phyloP scores from a whole-genome alignment of 1,140 invertebrate species.

The Zaprionus gabonicus region DNA sequence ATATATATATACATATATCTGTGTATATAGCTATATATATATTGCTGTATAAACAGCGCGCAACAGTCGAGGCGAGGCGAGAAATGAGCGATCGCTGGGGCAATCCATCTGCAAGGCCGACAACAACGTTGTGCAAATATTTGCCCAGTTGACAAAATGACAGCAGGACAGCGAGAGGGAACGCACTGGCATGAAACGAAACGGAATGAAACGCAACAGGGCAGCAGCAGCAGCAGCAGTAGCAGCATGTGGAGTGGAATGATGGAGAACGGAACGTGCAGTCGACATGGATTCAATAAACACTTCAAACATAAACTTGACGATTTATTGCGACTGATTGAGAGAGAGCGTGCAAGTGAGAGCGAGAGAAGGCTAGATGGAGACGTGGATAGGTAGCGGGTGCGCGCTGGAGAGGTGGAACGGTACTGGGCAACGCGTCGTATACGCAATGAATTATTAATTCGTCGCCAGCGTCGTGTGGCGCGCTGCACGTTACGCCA shows the following conservation, averaged over 20 bases:
- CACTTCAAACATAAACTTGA: slow-evolving; percentile 81
- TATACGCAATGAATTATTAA: slow-evolving; percentile 83
- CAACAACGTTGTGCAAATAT: slow-evolving; percentile 55
- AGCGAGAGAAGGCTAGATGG: background rate
- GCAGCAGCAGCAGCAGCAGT: too few species aligned
- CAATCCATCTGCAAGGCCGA: slow-evolving; percentile 12
- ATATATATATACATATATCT: background rate
- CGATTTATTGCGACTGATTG: slow-evolving; percentile 72
- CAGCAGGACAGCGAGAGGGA: background rate
- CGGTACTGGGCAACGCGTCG: slow-evolving; percentile 66
- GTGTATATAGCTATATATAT: slow-evolving; percentile 13
- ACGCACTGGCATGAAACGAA: slow-evolving; percentile 3
- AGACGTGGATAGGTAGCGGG: too few species aligned
- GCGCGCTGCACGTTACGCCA: slow-evolving; percentile 50
- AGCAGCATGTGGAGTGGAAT: too few species aligned
- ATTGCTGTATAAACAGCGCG: background rate
- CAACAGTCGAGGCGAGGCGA: background rate
- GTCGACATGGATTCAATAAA: slow-evolving; percentile 80
- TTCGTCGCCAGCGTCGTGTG: slow-evolving; percentile 65
- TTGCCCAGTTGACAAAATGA: slow-evolving; percentile 37
- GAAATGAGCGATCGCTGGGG: slow-evolving; percentile 17
- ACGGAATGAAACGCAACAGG: background rate
- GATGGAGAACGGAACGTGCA: slow-evolving; percentile 28
- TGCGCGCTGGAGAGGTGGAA: too few species aligned
- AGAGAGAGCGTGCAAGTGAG: slow-evolving; percentile 1